Base-by-base conservation (phyloP, 2,888 invertebrate genomes). In the Bombyx huttoni region DNA sequence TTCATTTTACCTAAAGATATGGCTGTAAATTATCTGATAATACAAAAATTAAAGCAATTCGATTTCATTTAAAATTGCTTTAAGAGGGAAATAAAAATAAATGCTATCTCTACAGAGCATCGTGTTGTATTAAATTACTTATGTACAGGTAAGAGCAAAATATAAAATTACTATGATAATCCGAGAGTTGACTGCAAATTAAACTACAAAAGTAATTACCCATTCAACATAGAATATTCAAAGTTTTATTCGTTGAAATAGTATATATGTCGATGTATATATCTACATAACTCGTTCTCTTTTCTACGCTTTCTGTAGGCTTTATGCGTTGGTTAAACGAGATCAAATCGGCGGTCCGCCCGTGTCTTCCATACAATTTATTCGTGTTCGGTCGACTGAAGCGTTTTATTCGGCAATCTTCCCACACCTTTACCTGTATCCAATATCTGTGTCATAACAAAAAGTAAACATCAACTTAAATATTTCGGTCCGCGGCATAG, bases 141-240 rank as follows among this genome's bases (percentile, higher is more conserved):
- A 56, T 50, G 52, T 54, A 54, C 58, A 58, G 51, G 54, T 58
- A 62, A 64, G 63, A 63, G 59, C 51, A 49, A 59, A 56, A 60
- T 60, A 57, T 53, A 73, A 73, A 76, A 73, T 68, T 66, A 67
- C 70, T 65, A 70, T 68, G 70, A 69, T 78, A 75, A 78, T 76
- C 64, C 64, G 58, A 59, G 53, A 65, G 59, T 54, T 62, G 68
- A 67, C 70, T 67, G 81, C 74, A 73, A 78, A 81, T 81, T 77
- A 84, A 83, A 84, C 71, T 73, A 81, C 80, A 66, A 77, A 83
- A 77, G 70, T 84, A 79, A 82, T 81, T 77, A 74, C 76, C 74
- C 58, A 70, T 78, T 70, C 67, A 66, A 68, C 75, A 68, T 69
- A 70, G 67, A 71, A 73, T 67, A 64, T 70, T 63, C 64, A 60